Conservation (phyloP, 2,888 invertebrate genomes). For the Pollenia griseotomentosa region DNA sequence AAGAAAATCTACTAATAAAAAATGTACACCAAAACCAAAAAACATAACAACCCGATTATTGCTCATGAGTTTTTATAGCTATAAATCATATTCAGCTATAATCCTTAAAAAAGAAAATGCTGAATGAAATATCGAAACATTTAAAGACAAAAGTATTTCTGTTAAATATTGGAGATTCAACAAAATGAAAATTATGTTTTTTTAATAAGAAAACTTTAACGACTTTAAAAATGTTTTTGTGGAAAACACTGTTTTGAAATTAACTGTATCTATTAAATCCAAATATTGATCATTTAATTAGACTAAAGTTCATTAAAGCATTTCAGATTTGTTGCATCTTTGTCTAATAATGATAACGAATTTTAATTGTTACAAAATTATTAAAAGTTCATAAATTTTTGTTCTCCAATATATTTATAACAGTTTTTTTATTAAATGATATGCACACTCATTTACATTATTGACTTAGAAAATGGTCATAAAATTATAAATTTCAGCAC, state of each 20-base stretch:
- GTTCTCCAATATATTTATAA: slow-evolving; percentile 16
- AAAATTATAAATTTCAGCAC: slow-evolving; percentile 41
- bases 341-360: slow-evolving; percentile 17
- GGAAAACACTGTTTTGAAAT: not conserved
- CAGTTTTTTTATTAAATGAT: slow-evolving; percentile 47
- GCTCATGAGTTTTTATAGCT: not conserved
- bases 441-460: slow-evolving; percentile 50
- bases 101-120: not conserved
- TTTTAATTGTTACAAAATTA: slow-evolving; percentile 44
- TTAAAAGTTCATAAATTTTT: not conserved
- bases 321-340: not conserved
- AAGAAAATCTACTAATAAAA: slow-evolving; percentile 2
- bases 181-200: too few relatives aligned
- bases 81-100: slow-evolving; percentile 10
- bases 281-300: too few relatives aligned
- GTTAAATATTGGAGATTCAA: too few relatives aligned
- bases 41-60: not conserved
- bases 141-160: not conserved
- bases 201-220: too few relatives aligned
- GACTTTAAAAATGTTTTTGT: too few relatives aligned
- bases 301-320: not conserved
- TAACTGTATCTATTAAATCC: not conserved
- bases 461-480: slow-evolving; percentile 38
- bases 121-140: not conserved
- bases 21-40: not conserved